Base-by-base conservation (phyloP, 1,140 invertebrate genomes). In the Drosophila pruinosa region DNA sequence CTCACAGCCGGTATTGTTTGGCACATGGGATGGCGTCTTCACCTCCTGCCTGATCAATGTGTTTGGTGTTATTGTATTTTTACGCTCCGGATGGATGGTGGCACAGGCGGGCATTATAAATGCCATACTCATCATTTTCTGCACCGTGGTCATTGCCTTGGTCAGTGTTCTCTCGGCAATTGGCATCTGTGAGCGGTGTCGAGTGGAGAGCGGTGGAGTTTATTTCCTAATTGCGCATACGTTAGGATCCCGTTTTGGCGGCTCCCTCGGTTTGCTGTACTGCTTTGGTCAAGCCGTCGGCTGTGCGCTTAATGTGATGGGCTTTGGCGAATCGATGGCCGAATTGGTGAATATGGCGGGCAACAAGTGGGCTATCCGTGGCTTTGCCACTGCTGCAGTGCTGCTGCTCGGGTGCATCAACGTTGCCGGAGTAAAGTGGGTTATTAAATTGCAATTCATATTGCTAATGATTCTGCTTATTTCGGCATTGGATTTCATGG, bases 231-330 rank as follows among this genome's bases (percentile, higher is more conserved):
- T 99, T 28, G 97, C 97, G 0, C 97, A 99, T 91, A 98, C 99
- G 2, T 92, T 99, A 6, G 98, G 98, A 31, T 97, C 97, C 3
- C 94, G 97, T 88, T 95, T 98, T 90, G 98, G 97, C 5, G 97
- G 97, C 12, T 95, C 98, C 45, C 93, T 99, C 12, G 98, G 98
- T 43, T 92, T 99, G 53, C 92, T 99, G 2, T 99, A 99, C 91
- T 98, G 97, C 91, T 99, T 99, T 93, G 98, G 98, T 75, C 98
- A 98, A 97, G 97, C 97, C 67, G 98, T 99, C 0, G 97, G 97
- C 70, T 98, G 97, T 93, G 97, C 97, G 6, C 92, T 99, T 36
- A 98, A 98, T 92, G 97, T 98, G 7, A 94, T 96, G 91, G 98
- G 98, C 81, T 99, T 99, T 93, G 98, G 98, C 48, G 98, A 99